Evolutionary conservation across 2,888 invertebrate species (phyloP).

Genomic region (Hemithea aestivaria): DNA sequence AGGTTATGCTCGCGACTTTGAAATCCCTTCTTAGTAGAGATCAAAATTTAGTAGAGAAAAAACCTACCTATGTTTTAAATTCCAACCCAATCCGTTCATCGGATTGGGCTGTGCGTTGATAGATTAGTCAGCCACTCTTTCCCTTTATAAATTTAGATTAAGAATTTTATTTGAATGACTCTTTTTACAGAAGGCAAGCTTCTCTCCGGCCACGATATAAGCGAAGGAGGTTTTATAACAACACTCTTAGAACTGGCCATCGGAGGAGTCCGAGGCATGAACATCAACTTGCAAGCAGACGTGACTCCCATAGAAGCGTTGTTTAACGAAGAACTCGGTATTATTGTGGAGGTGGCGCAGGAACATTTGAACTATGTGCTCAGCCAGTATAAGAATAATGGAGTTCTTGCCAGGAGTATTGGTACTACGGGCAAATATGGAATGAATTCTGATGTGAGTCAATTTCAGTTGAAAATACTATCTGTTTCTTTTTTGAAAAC

Average conservation of each 20-base stretch:
- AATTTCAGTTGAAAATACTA: no score
- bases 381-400: constrained; percentile 77
- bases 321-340: constrained; percentile 92
- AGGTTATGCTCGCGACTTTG: not conserved
- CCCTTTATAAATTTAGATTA: no score
- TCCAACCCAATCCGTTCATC: no score
- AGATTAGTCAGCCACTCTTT: no score
- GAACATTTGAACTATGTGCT: constrained; percentile 79
- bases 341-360: constrained; percentile 86
- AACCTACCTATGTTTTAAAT: no score
- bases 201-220: constrained; percentile 95
- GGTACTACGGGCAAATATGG: constrained; percentile 84
- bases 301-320: constrained; percentile 82
- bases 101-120: no score
- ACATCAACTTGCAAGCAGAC: constrained; percentile 76
- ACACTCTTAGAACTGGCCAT: constrained; percentile 98
- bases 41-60: no score
- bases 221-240: constrained; percentile 96
- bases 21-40: no score
- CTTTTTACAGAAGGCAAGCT: constrained; percentile 80
- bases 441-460: constrained; percentile 80
- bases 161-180: no score
- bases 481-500: no score
- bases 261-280: constrained; percentile 90
- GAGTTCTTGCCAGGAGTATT: constrained; percentile 83